A percentile compares a stretch with the other conserved stretches of the same genome.
Evolutionary conservation across 1,140 invertebrate species (phyloP).

Genomic region (Apis dorsata): DNA sequence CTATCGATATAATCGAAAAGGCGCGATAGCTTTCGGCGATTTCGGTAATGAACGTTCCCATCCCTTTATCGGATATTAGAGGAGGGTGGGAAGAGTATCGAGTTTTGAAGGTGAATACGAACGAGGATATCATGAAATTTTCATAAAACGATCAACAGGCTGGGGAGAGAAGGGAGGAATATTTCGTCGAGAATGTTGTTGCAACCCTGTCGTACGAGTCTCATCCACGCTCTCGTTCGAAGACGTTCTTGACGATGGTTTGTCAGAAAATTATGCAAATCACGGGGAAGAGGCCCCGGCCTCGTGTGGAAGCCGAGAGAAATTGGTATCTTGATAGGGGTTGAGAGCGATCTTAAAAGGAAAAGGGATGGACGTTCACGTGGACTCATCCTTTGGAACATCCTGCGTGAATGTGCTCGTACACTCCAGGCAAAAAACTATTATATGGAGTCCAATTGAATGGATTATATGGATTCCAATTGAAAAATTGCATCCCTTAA

Average conservation of each 20-base stretch:
- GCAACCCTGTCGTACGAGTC: neutral
- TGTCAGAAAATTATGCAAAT: conserved; percentile 59
- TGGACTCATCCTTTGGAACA: conserved; percentile 16
- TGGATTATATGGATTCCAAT: too few species aligned
- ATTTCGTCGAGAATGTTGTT: conserved; percentile 2
- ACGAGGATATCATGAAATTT: conserved; percentile 42
- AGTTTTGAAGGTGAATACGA: neutral
- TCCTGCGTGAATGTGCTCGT: neutral
- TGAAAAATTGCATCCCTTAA: too few species aligned
- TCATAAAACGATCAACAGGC: conserved; percentile 54
- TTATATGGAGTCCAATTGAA: neutral
- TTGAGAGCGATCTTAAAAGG: neutral
- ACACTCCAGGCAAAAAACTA: too few species aligned
- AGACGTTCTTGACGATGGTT: neutral
- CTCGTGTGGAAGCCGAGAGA: neutral
- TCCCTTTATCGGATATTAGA: conserved; percentile 3
- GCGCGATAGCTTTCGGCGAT: neutral
- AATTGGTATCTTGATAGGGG: conserved; percentile 1
- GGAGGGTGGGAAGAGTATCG: neutral
- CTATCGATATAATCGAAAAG: conserved; percentile 49
- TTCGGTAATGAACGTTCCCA: neutral
- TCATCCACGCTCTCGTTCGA: neutral
- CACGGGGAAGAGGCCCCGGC: conserved; percentile 12
- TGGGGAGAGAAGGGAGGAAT: neutral
- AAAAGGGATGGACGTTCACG: neutral